Evolutionary conservation across 2,888 invertebrate genomes (phyloP).

Genomic region (Chrysomela aeneicollis): DNA sequence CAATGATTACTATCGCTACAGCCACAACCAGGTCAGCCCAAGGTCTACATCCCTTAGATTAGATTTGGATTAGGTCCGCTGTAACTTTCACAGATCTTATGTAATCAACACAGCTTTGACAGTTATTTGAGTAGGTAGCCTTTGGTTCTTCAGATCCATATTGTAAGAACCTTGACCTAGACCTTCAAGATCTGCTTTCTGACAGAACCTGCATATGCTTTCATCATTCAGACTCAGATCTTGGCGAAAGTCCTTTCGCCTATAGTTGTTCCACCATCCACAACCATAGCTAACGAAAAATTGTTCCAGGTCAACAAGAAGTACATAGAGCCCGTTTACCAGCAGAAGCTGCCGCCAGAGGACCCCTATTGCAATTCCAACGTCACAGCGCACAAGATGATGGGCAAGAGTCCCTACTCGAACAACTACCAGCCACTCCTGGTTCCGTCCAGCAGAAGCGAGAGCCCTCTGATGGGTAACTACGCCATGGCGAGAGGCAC

Average conservation of each 20-base stretch:
- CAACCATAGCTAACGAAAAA: too few relatives aligned
- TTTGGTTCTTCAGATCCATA: too few relatives aligned
- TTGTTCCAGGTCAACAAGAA: conserved; percentile 53
- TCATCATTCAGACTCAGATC: too few relatives aligned
- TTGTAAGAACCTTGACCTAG: too few relatives aligned
- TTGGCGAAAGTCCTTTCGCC: too few relatives aligned
- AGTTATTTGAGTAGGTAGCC: too few relatives aligned
- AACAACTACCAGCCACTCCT: conserved; percentile 32
- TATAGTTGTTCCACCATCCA: too few relatives aligned
- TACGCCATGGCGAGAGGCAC: conserved; percentile 59
- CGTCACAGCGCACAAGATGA: conserved; percentile 28
- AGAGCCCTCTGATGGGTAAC: conserved; percentile 57
- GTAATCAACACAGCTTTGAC: too few relatives aligned
- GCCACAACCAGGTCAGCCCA: conserved; percentile 54
- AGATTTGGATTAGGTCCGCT: too few relatives aligned
- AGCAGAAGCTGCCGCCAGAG: conserved; percentile 47
- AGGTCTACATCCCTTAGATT: neutral
- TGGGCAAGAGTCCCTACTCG: conserved; percentile 24
- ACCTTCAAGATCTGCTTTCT: too few relatives aligned
- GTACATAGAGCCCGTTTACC: conserved; percentile 57
- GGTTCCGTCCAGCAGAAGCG: conserved; percentile 56
- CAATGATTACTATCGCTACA: conserved; percentile 51
- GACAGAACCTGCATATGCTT: too few relatives aligned
- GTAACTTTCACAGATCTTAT: too few relatives aligned
- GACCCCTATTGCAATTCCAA: conserved; percentile 53